Evolutionary conservation across 2,888 invertebrate species (phyloP), one percentile per base, ranked within the genome.

Genomic region (Drosophila suboccidentalis): DNA sequence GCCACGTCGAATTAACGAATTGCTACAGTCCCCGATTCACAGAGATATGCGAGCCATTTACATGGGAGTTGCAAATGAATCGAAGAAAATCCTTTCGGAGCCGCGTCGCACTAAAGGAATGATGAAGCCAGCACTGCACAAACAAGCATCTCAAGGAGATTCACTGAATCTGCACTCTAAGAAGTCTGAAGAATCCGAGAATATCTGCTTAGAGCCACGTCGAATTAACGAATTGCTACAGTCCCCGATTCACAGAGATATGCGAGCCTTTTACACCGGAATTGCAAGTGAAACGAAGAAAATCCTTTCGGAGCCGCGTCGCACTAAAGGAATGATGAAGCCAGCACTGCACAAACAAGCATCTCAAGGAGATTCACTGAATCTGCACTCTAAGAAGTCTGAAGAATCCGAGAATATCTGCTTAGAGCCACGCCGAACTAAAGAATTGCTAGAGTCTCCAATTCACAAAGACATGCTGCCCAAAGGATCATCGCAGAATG

Each of bases 101-200:
- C 76, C 75, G 0, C 44, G 75, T 13, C 58, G 51, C 6, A 65
- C 39, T 6, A 59, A 29, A 17, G 59, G 61, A 32, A 4, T 74
- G 15, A 26, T 57, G 4, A 22, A 50, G 11, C 26, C 26, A 26
- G 26, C 1, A 22, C 4, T 22, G 5, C 22, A 22, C 4, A 22
- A 0, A 22, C 22, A 22, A 22, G 22, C 22, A 22, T 22, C 22
- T 22, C 22, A 22, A 22, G 22, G 22, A 22, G 22, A 22, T 0
- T 5, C 6, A 1, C 5, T 26, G 26, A 26, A 26, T 26, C 26
- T 26, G 6, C 6, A 6, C 29, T 29, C 36, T 5, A n/a, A 4
- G 13, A 13, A 13, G 2, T n/a, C 38, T 6, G 8, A 8, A 2
- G 38, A 38, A 38, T 38, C n/a, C 0, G 10, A 39, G 17, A 19